These are phyloP conservation scores for Centropus bengalensis DNA, from an alignment of 2,113 vertebrate species.

Conservation along the genomic window DNA sequence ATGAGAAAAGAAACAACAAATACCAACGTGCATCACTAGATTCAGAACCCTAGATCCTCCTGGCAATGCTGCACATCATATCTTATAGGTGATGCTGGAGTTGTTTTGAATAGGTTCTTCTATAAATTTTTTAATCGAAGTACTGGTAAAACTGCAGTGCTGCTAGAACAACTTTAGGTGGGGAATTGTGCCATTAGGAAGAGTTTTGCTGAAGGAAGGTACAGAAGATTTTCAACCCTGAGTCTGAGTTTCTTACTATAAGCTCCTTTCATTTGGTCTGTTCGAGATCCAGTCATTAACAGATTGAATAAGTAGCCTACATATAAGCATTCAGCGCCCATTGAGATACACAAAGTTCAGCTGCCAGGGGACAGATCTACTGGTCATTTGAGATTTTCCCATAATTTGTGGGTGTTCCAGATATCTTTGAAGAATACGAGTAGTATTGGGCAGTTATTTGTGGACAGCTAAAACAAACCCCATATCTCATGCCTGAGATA, in stretches of 20 bases:
- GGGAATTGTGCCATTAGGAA: background rate
- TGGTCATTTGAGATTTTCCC: background rate
- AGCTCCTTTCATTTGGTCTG: background rate
- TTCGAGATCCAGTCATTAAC: background rate
- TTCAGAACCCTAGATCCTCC: background rate
- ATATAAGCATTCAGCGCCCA: background rate
- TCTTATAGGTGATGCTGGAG: background rate
- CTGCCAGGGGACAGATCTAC: background rate
- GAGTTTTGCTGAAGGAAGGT: background rate
- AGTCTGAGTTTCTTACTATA: background rate
- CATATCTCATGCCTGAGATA: background rate
- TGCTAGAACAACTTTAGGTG: background rate
- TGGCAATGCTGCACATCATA: background rate
- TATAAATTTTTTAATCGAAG: background rate
- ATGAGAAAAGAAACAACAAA: background rate
- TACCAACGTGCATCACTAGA: background rate
- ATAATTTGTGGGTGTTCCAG: background rate
- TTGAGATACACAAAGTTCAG: background rate
- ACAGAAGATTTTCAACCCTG: background rate
- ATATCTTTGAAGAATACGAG: background rate
- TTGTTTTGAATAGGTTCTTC: constrained; percentile 3
- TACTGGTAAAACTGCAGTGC: background rate
- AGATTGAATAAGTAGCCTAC: background rate
- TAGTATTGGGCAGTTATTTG: background rate
- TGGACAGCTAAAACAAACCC: background rate